phyloP scores from a whole-genome alignment of 1,140 invertebrate genomes.

The Onthophagus taurus region DNA sequence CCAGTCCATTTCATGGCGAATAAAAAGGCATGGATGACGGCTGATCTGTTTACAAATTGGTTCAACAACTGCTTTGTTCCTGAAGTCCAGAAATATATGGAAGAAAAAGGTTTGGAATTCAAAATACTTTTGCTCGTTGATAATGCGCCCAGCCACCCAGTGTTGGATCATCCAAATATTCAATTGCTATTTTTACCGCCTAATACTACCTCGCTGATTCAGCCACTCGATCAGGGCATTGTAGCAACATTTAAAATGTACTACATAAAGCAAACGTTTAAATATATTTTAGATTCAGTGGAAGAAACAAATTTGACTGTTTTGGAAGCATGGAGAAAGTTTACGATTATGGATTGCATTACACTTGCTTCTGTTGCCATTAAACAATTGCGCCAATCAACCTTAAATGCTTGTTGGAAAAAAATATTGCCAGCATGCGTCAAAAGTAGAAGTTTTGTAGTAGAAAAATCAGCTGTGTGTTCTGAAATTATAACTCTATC shows the following conservation, averaged over 20 bases:
- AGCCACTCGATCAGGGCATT: slow-evolving; percentile 39
- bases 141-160: slow-evolving; percentile 30
- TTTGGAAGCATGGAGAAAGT: too few relatives aligned
- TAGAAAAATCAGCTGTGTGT: too few relatives aligned
- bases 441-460: too few relatives aligned
- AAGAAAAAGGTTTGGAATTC: slow-evolving; percentile 12
- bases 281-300: slow-evolving; percentile 12
- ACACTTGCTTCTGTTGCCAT: too few relatives aligned
- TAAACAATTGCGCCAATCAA: too few relatives aligned
- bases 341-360: too few relatives aligned
- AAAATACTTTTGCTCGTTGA: slow-evolving; percentile 35
- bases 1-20: slow-evolving; percentile 36
- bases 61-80: slow-evolving; percentile 18
- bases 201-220: slow-evolving; percentile 36
- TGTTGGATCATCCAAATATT: slow-evolving; percentile 19
- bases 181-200: slow-evolving; percentile 33
- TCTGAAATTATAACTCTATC: too few relatives aligned
- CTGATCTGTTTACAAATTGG: slow-evolving; percentile 17
- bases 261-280: slow-evolving; percentile 16
- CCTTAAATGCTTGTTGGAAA: too few relatives aligned
- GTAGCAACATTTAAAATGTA: slow-evolving; percentile 26
- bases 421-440: too few relatives aligned
- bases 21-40: slow-evolving; percentile 20
- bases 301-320: too few relatives aligned
- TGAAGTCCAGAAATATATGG: slow-evolving; percentile 18